Evolutionary conservation across 2,797 vertebrate genomes (phyloP).

Genomic region (Bradypodion pumilum): DNA sequence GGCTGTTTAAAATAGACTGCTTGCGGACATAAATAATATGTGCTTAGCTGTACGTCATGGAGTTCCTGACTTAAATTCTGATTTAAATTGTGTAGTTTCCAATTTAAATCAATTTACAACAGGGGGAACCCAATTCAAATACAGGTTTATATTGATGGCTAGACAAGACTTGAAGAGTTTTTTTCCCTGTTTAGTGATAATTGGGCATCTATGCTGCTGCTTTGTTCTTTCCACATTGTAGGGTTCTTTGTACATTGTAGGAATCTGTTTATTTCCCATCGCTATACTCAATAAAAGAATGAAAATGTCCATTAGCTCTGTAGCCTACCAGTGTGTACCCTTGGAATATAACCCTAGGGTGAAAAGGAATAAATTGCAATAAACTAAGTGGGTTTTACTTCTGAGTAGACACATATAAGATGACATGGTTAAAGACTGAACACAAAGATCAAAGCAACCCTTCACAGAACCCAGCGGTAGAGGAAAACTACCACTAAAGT

Average conservation of each 20-base stretch:
- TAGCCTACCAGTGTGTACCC: not conserved
- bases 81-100: too few relatives aligned
- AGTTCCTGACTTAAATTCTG: too few relatives aligned
- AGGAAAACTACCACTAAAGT: not conserved
- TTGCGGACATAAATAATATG: too few relatives aligned
- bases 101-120: too few relatives aligned
- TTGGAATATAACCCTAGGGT: not conserved
- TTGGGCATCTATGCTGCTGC: not conserved
- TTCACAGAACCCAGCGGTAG: not conserved
- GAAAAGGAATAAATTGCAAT: too few relatives aligned
- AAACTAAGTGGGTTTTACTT: too few relatives aligned
- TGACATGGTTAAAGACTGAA: not conserved
- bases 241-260: not conserved
- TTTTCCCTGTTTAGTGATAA: not conserved
- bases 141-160: too few relatives aligned
- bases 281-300: not conserved
- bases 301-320: not conserved
- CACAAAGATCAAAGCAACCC: not conserved
- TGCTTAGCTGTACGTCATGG: too few relatives aligned
- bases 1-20: too few relatives aligned
- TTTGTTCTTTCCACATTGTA: not conserved
- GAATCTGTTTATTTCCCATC: not conserved
- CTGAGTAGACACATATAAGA: not conserved
- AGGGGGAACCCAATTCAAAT: too few relatives aligned
- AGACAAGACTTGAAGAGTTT: too few relatives aligned